These are phyloP conservation scores for Melanotaenia nigrans DNA, from an alignment of 2,797 vertebrate species.

Conservation along the genomic window DNA sequence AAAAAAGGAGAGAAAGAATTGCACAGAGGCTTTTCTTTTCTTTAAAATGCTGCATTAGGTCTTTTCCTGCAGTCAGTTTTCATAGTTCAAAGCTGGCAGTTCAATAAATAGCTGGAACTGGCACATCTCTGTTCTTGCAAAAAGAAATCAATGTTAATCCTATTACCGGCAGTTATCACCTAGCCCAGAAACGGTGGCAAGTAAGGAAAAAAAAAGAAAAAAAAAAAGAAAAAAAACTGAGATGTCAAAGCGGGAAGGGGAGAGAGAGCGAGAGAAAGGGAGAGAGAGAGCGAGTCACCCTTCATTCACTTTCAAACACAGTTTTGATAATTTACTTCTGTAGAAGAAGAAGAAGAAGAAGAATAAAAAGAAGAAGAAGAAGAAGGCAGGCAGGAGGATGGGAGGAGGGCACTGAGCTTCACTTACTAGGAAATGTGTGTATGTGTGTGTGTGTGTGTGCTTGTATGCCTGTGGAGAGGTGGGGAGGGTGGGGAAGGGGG, in stretches of 20 bases:
- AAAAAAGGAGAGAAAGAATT: slow-evolving; percentile 86
- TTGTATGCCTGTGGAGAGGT: slow-evolving; percentile 55
- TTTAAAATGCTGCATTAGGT: slow-evolving; percentile 94
- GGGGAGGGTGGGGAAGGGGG: slow-evolving; percentile 39
- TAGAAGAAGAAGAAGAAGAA: slow-evolving; percentile 84
- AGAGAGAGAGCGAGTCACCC: slow-evolving; percentile 88
- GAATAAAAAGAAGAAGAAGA: slow-evolving; percentile 63
- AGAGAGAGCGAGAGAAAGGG: slow-evolving; percentile 83
- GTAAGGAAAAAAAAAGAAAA: slow-evolving; percentile 84
- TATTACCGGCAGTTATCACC: slow-evolving; percentile 99
- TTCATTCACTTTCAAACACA: slow-evolving; percentile 99
- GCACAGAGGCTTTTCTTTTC: slow-evolving; percentile 92
- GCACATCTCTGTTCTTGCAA: slow-evolving; percentile 99
- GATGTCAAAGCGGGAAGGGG: slow-evolving; percentile 94
- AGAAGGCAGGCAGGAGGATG: slow-evolving; percentile 55
- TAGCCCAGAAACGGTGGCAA: slow-evolving; percentile 99
- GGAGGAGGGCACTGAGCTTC: slow-evolving; percentile 70
- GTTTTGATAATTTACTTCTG: slow-evolving; percentile 96
- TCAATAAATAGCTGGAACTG: slow-evolving; percentile 99
- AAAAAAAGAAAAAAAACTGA: slow-evolving; percentile 86
- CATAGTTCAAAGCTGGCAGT: slow-evolving; percentile 99
- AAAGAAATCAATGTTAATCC: slow-evolving; percentile 99
- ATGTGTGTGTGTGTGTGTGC: slow-evolving; percentile 43
- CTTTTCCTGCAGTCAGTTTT: slow-evolving; percentile 94
- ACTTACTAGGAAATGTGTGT: slow-evolving; percentile 65